Conservation (phyloP, 2,113 vertebrate genomes). For the Genyomyrus donnyi region DNA sequence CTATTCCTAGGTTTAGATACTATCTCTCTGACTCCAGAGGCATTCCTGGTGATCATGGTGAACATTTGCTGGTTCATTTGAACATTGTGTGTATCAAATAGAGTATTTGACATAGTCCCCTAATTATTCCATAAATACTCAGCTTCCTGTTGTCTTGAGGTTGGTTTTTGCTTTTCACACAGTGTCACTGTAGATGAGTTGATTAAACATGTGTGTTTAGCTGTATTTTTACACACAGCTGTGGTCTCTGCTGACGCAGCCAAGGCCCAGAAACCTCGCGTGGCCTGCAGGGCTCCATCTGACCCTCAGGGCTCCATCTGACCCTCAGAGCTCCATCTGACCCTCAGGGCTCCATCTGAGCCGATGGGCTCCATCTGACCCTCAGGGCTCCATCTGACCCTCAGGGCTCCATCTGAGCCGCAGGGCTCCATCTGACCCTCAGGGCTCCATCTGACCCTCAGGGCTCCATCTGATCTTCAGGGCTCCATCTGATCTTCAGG, state of each 20-base stretch:
- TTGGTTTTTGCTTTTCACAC: background rate
- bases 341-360: too few relatives aligned
- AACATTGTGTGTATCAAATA: background rate
- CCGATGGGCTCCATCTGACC: too few relatives aligned
- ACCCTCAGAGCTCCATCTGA: too few relatives aligned
- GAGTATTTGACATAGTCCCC: background rate
- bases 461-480: too few relatives aligned
- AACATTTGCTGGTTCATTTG: background rate
- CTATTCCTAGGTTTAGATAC: background rate
- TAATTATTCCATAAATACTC: background rate
- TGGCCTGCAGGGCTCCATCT: too few relatives aligned
- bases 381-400: too few relatives aligned
- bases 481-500: too few relatives aligned
- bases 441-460: too few relatives aligned
- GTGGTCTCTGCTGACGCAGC: background rate
- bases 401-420: too few relatives aligned
- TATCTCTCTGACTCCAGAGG: background rate
- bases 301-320: too few relatives aligned
- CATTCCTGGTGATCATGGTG: background rate
- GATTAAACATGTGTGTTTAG: background rate
- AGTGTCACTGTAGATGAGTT: background rate
- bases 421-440: too few relatives aligned
- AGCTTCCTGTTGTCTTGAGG: background rate
- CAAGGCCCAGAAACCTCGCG: background rate
- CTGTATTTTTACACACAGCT: background rate